Evolutionary conservation across 2,888 invertebrate genomes (phyloP), one percentile per base, ranked within the genome.

Genomic region (Oasisia sp.): DNA sequence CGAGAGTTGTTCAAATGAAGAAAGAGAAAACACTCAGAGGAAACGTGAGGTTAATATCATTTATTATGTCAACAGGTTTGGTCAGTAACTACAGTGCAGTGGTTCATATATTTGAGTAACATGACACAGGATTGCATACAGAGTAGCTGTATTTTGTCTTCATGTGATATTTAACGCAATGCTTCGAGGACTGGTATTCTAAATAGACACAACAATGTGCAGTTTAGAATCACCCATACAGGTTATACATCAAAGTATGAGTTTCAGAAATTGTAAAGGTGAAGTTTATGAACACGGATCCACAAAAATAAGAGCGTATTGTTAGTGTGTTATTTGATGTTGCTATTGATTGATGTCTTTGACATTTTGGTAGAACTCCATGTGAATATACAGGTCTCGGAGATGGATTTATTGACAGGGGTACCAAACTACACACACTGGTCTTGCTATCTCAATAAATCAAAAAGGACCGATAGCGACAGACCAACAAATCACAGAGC

Each of bases 401-500:
- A 74, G 74, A 74, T 27, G 27, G 74, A 74, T 19, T 27, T 74
- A n/a, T 74, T 27, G 74, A 74, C n/a, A 50, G 74, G 74, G 74
- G 74, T n/a, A 74, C 74, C 74, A 74, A 74, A 74, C 74, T 74
- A 74, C 74, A 74, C 14, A 74, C 27, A 74, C 74, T 74, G 74
- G 74, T 74, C 74, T 74, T 74, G 74, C 74, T n/a, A 74, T 74
- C 74, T 74, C 74, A 74, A 74, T 74, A 74, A 74, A 74, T 74
- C 74, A 74, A 74, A 19, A 74, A 14, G 19, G 27, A 74, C n/a
- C 74, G 74, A 74, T 74, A 74, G 74, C 74, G 27, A 7, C 14
- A 74, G 74, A 74, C 74, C 74, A 74, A 74, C 74, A 74, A 74
- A 74, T 74, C 74, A 74, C 74, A 74, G 74, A 27, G 74, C 74